Conservation (phyloP, 2,797 vertebrate genomes). For the Sebastes vulpes region DNA sequence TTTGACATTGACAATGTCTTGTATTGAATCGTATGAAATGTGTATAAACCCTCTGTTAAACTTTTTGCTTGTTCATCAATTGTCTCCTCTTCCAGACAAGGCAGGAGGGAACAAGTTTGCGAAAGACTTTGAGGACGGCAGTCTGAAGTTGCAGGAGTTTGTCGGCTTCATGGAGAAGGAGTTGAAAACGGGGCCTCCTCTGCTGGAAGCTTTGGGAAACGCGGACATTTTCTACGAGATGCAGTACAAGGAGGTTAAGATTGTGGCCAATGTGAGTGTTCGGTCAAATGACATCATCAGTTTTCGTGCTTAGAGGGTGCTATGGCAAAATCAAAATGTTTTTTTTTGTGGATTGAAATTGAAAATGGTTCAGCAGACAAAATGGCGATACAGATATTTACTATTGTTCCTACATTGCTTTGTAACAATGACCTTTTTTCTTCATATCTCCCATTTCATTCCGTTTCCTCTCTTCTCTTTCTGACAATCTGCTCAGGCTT, state of each 20-base stretch:
- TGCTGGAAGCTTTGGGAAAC: constrained; percentile 93
- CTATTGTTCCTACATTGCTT: neutral
- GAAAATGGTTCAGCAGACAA: neutral
- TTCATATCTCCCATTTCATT: neutral
- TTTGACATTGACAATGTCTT: neutral
- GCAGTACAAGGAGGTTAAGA: constrained; percentile 98
- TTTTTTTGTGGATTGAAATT: neutral
- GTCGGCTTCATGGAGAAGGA: constrained; percentile 94
- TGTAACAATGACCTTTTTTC: neutral
- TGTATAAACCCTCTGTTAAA: neutral
- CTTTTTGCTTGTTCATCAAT: neutral
- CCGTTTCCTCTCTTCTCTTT: neutral
- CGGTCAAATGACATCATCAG: neutral
- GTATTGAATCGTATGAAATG: neutral
- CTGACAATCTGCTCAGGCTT: constrained; percentile 85
- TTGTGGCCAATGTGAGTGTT: constrained; percentile 95
- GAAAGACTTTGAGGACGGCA: constrained; percentile 98
- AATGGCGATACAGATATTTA: neutral
- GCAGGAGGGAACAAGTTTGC: constrained; percentile 97
- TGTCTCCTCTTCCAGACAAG: constrained; percentile 87
- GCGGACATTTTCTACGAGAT: constrained; percentile 98
- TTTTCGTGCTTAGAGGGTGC: neutral
- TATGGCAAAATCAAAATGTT: neutral
- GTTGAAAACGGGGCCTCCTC: constrained; percentile 89
- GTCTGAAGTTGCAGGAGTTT: constrained; percentile 95